Conservation (phyloP, 2,113 vertebrate species). For the Clarias magur region DNA sequence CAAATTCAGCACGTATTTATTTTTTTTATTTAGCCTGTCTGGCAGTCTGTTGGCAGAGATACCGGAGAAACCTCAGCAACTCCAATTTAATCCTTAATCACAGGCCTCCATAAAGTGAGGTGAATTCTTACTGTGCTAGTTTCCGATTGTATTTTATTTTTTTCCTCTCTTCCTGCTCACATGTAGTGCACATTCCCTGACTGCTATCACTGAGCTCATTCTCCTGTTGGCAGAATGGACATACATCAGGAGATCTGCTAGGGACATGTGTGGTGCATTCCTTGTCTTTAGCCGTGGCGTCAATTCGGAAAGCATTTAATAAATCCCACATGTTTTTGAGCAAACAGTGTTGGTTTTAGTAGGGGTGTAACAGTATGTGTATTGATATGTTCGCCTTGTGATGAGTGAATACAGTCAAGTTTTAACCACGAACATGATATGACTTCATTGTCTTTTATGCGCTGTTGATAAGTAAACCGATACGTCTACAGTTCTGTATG, state of each 20-base stretch:
- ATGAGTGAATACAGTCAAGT: too few species aligned
- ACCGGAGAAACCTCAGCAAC: constrained; percentile 71
- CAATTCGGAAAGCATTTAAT: not conserved
- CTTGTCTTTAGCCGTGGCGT: not conserved
- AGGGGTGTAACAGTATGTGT: too few species aligned
- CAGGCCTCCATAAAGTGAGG: constrained; percentile 70
- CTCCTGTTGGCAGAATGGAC: constrained; percentile 76
- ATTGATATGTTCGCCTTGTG: too few species aligned
- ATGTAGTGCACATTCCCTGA: constrained; percentile 78
- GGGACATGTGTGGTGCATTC: constrained; percentile 22
- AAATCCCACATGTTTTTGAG: not conserved
- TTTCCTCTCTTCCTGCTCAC: constrained; percentile 61
- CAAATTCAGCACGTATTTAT: not conserved
- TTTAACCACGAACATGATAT: too few species aligned
- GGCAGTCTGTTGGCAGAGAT: constrained; percentile 60
- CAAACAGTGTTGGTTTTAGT: not conserved
- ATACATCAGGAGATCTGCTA: constrained; percentile 64
- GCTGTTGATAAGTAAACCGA: too few species aligned
- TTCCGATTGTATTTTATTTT: not conserved
- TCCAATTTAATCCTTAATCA: constrained; percentile 73
- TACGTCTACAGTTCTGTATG: too few species aligned
- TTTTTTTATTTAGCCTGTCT: not conserved
- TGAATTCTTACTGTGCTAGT: constrained; percentile 68
- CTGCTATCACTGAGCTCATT: constrained; percentile 80
- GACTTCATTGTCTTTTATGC: too few species aligned